Evolutionary conservation across 2,113 vertebrate genomes (phyloP).

Genomic region (Xiphorhynchus elegans): DNA sequence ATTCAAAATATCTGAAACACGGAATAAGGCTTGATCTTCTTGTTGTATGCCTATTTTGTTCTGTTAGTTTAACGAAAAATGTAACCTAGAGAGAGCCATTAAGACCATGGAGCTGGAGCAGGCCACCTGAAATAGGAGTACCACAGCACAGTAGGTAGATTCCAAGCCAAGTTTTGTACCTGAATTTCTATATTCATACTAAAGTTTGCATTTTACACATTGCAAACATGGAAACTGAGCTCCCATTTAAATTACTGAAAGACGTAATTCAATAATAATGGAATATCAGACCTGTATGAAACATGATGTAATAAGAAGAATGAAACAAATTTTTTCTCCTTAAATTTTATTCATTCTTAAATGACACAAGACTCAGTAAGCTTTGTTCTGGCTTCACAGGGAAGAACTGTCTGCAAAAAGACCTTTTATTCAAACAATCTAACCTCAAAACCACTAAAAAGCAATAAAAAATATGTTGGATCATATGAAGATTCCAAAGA

Average conservation of each 20-base stretch:
- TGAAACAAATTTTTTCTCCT: not conserved
- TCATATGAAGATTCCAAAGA: not conserved
- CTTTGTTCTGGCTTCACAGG: not conserved
- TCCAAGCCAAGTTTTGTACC: not conserved
- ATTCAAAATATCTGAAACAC: fast-evolving
- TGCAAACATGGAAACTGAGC: not conserved
- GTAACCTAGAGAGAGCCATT: not conserved
- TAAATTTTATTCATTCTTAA: not conserved
- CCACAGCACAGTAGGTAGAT: not conserved
- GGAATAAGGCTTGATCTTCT: not conserved
- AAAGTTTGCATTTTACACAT: not conserved
- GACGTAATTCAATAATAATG: not conserved
- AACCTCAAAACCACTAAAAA: not conserved
- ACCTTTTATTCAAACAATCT: not conserved
- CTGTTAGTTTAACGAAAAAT: not conserved
- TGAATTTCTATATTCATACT: not conserved
- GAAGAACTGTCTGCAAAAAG: not conserved
- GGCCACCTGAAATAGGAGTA: not conserved
- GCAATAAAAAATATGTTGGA: not conserved
- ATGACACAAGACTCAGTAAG: not conserved
- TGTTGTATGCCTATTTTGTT: not conserved
- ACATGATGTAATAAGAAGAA: not conserved
- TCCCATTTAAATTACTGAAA: not conserved
- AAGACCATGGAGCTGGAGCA: not conserved
- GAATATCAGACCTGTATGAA: not conserved